Conservation (phyloP, 2,888 invertebrate species). For the Mellilla xanthometata region DNA sequence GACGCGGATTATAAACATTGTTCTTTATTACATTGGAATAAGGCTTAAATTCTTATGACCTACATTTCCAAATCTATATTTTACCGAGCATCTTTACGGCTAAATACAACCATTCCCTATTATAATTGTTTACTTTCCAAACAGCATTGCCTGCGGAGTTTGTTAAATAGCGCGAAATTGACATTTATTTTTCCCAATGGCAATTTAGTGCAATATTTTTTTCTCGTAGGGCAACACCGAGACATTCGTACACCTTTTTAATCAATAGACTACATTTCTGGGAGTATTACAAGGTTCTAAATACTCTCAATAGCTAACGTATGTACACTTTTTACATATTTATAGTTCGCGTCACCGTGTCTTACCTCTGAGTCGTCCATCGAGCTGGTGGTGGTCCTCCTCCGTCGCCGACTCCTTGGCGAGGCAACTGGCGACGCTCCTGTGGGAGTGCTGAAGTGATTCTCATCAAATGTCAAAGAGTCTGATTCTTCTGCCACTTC, state of each 20-base stretch:
- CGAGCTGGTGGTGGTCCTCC: conserved; percentile 60
- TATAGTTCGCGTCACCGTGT: conserved; percentile 31
- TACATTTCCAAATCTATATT: too few species aligned
- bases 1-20: conserved; percentile 42
- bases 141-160: too few species aligned
- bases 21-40: conserved; percentile 9
- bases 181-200: too few species aligned
- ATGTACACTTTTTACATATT: conserved; percentile 29
- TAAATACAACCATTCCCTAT: too few species aligned
- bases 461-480: conserved; percentile 73
- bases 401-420: conserved; percentile 41
- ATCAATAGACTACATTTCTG: too few species aligned
- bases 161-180: too few species aligned
- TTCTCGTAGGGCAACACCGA: too few species aligned
- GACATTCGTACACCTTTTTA: too few species aligned
- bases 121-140: too few species aligned
- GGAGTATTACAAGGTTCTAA: background rate
- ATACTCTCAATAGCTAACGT: conserved; percentile 6
- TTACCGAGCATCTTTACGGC: too few species aligned
- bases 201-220: too few species aligned
- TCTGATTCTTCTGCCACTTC: conserved; percentile 36
- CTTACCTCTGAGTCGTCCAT: conserved; percentile 78
- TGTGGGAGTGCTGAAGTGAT: conserved; percentile 76
- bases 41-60: background rate
- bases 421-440: conserved; percentile 57